Base-by-base conservation (phyloP, 1,140 invertebrate genomes). In the Eufriesea mexicana region DNA sequence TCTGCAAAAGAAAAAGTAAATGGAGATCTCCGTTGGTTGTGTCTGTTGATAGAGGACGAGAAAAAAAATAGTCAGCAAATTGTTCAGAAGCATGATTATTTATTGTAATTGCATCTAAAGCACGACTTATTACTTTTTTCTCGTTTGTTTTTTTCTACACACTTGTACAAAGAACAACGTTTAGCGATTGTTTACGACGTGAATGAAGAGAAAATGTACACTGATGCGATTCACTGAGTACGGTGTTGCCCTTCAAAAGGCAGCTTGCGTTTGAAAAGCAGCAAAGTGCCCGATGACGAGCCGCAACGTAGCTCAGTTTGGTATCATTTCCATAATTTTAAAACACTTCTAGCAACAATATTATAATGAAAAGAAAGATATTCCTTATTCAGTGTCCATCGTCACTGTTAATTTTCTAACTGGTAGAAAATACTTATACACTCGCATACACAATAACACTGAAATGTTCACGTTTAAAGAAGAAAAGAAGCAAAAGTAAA, bases 221-320 rank as follows among this genome's bases (percentile, higher is more conserved):
- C 67, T 68, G 80, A 68, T 80, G 85, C 71, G 62, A 55, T 79
- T 62, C 49, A 61, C 80, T 84, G 84, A 71, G 35, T 85, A 92
- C 92, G 75, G 70, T 88, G 82, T 89, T 90, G 92, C 92, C 92
- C 92, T 90, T 93, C 90, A 92, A 83, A 85, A 88, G 92, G 92
- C 92, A 93, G 92, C 92, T 93, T 45, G 92, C 92, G 83, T 86
- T 84, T 49, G 20, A 82, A 66, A 81, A 87, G 83, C 49, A 86
- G 92, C 92, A 86, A 92, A 91, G 91, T 92, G 92, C 92, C 92
- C 85, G 55, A 90, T 92, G 92, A 93, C 83, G 91, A 92, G 92
- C 92, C 89, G 89, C 89, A 91, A 80, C 89, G 91, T 92, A 89
- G 85, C 73, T 4, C 88, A 81, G 75, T 51, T n/a, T 42, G 42